These are phyloP conservation scores for Istiophorus platypterus DNA, from an alignment of 2,113 vertebrate species.

Conservation along the genomic window DNA sequence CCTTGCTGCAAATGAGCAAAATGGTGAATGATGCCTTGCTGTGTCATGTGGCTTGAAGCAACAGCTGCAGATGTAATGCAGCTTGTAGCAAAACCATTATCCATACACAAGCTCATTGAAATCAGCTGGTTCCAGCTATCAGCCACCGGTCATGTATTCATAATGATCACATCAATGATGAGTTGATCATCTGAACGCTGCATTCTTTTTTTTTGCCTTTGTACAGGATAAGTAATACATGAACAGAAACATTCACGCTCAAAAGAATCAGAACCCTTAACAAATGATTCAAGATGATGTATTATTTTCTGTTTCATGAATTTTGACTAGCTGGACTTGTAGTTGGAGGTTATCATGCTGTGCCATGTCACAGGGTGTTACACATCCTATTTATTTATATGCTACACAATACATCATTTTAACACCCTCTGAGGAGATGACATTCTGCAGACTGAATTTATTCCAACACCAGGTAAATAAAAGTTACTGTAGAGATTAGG, in stretches of 20 bases:
- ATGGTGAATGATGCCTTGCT: constrained; percentile 53
- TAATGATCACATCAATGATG: not conserved
- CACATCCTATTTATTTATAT: not conserved
- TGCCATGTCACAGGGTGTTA: not conserved
- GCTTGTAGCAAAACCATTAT: constrained; percentile 12
- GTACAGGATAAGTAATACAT: not conserved
- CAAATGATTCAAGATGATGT: not conserved
- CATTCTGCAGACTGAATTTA: not conserved
- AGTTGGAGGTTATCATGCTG: not conserved
- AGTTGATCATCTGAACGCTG: not conserved
- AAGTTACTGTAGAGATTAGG: not conserved
- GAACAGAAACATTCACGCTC: no score
- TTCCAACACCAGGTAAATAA: not conserved
- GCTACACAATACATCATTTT: not conserved
- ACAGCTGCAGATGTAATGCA: constrained; percentile 43
- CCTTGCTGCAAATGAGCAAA: constrained; percentile 44
- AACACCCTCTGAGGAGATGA: not conserved
- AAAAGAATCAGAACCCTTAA: no score
- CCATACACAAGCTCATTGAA: not conserved
- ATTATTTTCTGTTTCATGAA: no score
- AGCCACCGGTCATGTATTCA: not conserved
- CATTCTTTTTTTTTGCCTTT: not conserved
- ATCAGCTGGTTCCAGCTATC: constrained; percentile 4
- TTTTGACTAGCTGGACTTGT: no score
- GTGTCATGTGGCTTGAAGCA: constrained; percentile 40